Evolutionary conservation across 2,113 vertebrate species (phyloP), one percentile per base, ranked within the genome.

Genomic region (Myotis lucifugus): DNA sequence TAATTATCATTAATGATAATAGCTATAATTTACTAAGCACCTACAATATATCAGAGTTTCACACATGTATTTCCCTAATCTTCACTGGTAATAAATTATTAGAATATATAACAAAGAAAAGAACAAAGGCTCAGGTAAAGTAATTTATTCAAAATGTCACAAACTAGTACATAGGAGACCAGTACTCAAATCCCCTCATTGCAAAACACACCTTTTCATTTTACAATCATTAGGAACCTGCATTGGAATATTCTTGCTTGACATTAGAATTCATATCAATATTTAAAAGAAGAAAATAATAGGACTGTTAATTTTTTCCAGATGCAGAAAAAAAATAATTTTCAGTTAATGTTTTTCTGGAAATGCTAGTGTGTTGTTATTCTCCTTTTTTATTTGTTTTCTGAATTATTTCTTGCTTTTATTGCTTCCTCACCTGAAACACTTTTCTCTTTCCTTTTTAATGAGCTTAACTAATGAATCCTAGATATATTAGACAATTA

Each of bases 1-100:
- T 11, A 83, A 76, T 91, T 84, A 79, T 56, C 11, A 0, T 89
- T 96, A 86, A 84, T 76, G 46, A 73, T 78, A 94, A 76, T 66
- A 93, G 15, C 27, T 89, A 0, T 73, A 83, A 89, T 79, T 89
- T 67, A 83, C 40, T 40, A 79, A 89, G 19, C 15, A 50, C 34
- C 42, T 83, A 18, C 2, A 84, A 42, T 88, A 69, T 56, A 86
- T 69, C 56, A 79, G 88, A 86, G 0, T 76, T 76, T 15, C 59
- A 4, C 70, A 2, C 23, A 40, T n/a, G 34, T 29, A 42, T 79
- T 94, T 95, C 34, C 14, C 4, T 61, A 90, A 87, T 90, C 18
- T 37, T 96, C 73, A 61, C 25, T 84, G 17, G n/a, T 84, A 91
- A 48, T 84, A 8, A 1, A 4, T 79, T 76, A 52, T 87, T 88